phyloP scores from a whole-genome alignment of 2,113 vertebrate species.

The Datnioides undecimradiatus region DNA sequence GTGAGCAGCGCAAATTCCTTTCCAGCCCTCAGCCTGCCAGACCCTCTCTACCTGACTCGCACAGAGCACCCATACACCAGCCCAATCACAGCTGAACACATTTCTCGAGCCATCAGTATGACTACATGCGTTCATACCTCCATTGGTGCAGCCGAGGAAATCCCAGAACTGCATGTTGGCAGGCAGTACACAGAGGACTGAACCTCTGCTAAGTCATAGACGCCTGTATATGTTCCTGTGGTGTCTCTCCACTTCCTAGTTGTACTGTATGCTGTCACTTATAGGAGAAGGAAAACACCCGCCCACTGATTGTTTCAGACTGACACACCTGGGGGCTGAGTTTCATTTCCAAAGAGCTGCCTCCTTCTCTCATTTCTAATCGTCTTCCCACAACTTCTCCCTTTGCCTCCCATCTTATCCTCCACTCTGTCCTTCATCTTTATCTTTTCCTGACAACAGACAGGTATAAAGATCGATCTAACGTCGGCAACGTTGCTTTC shows the following conservation, averaged over 20 bases:
- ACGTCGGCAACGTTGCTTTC: slow-evolving; percentile 31
- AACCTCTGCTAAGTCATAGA: slow-evolving; percentile 45
- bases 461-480: slow-evolving; percentile 44
- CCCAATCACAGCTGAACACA: slow-evolving; percentile 12
- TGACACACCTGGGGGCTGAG: slow-evolving; percentile 79
- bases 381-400: background rate
- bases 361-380: slow-evolving; percentile 22
- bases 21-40: slow-evolving; percentile 71
- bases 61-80: slow-evolving; percentile 47
- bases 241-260: slow-evolving; percentile 75
- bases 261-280: slow-evolving; percentile 75
- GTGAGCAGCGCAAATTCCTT: slow-evolving; percentile 78
- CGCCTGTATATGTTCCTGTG: slow-evolving; percentile 35
- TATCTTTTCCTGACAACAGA: slow-evolving; percentile 28
- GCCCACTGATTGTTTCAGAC: slow-evolving; percentile 70
- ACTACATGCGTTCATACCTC: slow-evolving; percentile 71
- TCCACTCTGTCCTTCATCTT: slow-evolving; percentile 1
- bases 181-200: slow-evolving; percentile 42
- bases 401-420: slow-evolving; percentile 3
- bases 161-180: slow-evolving; percentile 81
- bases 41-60: slow-evolving; percentile 58
- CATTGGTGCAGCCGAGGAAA: slow-evolving; percentile 77
- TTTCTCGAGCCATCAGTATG: slow-evolving; percentile 26
- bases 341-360: slow-evolving; percentile 66
- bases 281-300: slow-evolving; percentile 68